These are phyloP conservation scores for Eupithecia tripunctaria DNA, from an alignment of 2,888 invertebrate species.

Conservation along the genomic window DNA sequence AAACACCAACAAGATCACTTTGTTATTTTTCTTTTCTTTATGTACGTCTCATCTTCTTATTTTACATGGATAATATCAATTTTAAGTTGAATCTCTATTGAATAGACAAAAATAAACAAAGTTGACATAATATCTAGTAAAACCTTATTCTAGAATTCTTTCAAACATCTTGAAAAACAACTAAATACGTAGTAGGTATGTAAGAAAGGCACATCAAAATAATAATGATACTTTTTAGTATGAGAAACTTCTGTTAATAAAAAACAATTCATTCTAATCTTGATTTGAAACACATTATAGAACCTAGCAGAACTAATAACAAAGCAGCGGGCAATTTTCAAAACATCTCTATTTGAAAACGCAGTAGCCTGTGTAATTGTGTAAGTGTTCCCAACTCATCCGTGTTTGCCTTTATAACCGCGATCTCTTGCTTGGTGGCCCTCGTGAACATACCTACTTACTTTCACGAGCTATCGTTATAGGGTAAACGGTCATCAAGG, in stretches of 20 bases:
- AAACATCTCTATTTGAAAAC: constrained; percentile 25
- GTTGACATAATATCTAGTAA: background rate
- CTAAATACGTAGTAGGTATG: background rate
- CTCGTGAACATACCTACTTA: constrained; percentile 20
- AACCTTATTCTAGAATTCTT: background rate
- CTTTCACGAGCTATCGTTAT: constrained; percentile 44
- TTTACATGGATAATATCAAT: no score
- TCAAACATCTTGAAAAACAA: background rate
- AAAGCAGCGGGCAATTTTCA: constrained; percentile 20
- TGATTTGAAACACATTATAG: background rate
- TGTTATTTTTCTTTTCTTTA: background rate
- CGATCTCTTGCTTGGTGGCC: constrained; percentile 35
- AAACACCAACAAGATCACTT: no score
- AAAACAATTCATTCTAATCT: constrained; percentile 1
- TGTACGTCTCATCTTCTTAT: no score
- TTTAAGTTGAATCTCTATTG: background rate
- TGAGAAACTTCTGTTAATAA: background rate
- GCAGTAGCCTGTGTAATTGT: constrained; percentile 35
- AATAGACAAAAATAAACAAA: background rate
- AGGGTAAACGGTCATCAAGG: constrained; percentile 6
- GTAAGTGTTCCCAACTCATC: constrained; percentile 24
- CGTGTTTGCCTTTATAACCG: constrained; percentile 20
- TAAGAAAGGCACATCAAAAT: background rate
- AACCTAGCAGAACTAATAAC: constrained; percentile 16
- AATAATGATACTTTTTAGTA: background rate